Evolutionary conservation across 2,113 vertebrate species (phyloP).

Genomic region (Sebastes schlegelii): DNA sequence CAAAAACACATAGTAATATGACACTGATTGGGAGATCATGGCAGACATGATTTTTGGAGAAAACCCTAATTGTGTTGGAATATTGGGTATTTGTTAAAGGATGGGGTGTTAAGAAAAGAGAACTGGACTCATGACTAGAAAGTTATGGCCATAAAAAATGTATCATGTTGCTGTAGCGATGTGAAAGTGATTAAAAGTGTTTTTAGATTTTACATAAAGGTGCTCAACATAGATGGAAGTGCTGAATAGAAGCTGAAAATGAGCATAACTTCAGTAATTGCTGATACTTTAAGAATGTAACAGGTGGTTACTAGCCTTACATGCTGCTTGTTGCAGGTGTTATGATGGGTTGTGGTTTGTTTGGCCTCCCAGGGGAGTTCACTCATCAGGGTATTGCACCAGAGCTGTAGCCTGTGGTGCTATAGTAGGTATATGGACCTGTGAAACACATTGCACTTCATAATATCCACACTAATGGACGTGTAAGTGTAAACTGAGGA

Average conservation of each 20-base stretch:
- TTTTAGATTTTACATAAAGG: neutral
- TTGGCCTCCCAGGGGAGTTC: constrained; percentile 46
- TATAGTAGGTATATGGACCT: constrained; percentile 25
- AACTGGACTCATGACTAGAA: no score
- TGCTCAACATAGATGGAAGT: neutral
- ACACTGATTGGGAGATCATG: neutral
- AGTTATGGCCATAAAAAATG: no score
- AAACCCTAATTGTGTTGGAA: no score
- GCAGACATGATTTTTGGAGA: neutral
- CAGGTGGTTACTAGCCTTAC: constrained; percentile 61
- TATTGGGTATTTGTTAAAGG: no score
- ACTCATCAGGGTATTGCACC: constrained; percentile 75
- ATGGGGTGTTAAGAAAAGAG: no score
- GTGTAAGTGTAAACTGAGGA: constrained; percentile 30
- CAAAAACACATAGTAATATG: neutral
- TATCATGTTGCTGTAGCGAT: neutral
- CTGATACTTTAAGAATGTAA: constrained; percentile 72
- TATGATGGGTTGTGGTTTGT: constrained; percentile 75
- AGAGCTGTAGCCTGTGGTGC: constrained; percentile 52
- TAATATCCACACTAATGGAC: constrained; percentile 37
- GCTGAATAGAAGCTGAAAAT: neutral
- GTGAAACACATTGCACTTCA: constrained; percentile 48
- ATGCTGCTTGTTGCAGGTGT: constrained; percentile 71
- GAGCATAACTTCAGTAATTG: constrained; percentile 58
- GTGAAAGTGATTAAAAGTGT: neutral